Evolutionary conservation across 2,888 invertebrate species (phyloP), one percentile per base, ranked within the genome.

Genomic region (Noctua fimbriata): DNA sequence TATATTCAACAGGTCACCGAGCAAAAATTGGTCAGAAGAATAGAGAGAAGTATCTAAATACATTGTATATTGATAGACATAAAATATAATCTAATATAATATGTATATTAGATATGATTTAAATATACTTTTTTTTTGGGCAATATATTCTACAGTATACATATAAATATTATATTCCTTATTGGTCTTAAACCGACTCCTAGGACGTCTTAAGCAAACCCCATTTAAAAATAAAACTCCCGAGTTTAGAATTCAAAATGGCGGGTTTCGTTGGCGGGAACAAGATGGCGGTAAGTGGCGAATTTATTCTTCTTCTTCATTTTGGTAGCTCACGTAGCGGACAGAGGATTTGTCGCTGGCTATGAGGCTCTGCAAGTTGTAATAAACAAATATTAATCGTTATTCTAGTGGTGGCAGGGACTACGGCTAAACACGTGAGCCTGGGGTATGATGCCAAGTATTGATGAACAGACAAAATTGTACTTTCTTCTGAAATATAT

Each of bases 321-420:
- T 99, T 94, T 99, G 98, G 96, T 99, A 99, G 92, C 99, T 99
- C 78, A 99, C 99, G 96, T 99, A 99, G 90, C 99, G 98, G 55
- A 99, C 99, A 69, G 99, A 98, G 75, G 99, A 98, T 90, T 99
- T 98, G 91, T 99, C 99, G 84, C 98, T 99, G 93, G 98, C 98
- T 88, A 99, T 98, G 85, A 99, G 96, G 36, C 98, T 98, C 99
- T 99, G 97, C 97, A 97, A 84, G 89, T n/a, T 69, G 32, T 18
- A 55, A 52, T 1, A 21, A 21, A 58, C 1, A 16, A 58, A 69
- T 14, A 49, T n/a, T n/a, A 69, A 28, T 41, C 41, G 24, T 41
- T 63, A 9, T 4, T 32, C 32, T 63, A 7, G 60, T 28, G 16
- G 16, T n/a, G 1, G 58, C 14, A n/a, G 4, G 24, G 9, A 4